Conservation (phyloP, 2,797 vertebrate species). For the Ctenopoma multispine region DNA sequence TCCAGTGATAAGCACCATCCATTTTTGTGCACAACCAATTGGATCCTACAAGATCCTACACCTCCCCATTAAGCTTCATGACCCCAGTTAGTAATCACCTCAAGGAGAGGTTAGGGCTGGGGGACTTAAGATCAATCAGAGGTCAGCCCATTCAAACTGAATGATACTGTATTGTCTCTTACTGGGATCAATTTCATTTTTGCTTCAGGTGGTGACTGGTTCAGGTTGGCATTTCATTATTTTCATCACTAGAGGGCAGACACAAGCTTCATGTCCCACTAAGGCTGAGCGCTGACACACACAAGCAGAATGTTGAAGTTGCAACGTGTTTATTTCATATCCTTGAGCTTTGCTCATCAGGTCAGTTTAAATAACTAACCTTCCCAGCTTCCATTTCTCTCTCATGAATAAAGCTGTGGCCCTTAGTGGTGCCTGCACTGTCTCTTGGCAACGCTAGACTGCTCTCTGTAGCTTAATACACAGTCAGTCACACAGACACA, state of each 20-base stretch:
- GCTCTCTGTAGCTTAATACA: slow-evolving; percentile 71
- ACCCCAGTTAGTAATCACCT: no score
- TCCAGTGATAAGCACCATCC: neutral
- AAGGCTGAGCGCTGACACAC: slow-evolving; percentile 58
- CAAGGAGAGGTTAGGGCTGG: no score
- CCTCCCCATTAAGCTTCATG: no score
- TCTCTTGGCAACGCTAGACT: slow-evolving; percentile 79
- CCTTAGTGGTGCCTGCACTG: slow-evolving; percentile 83
- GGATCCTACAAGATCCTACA: no score
- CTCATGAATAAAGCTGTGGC: slow-evolving; percentile 76
- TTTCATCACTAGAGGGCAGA: slow-evolving; percentile 73
- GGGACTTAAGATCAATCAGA: no score
- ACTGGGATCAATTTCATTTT: neutral
- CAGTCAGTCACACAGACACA: slow-evolving; percentile 48
- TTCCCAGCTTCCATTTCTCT: slow-evolving; percentile 51
- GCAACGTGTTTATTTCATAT: slow-evolving; percentile 83
- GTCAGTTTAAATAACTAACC: slow-evolving; percentile 73
- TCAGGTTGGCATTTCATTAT: neutral
- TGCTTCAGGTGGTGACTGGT: neutral
- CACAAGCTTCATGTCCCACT: slow-evolving; percentile 83
- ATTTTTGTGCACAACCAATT: neutral
- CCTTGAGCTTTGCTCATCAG: slow-evolving; percentile 83
- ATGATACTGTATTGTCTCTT: neutral
- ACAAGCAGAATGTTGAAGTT: slow-evolving; percentile 70
- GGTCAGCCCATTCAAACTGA: no score